Conservation (phyloP, 2,797 vertebrate species). For the Sphenodon punctatus region DNA sequence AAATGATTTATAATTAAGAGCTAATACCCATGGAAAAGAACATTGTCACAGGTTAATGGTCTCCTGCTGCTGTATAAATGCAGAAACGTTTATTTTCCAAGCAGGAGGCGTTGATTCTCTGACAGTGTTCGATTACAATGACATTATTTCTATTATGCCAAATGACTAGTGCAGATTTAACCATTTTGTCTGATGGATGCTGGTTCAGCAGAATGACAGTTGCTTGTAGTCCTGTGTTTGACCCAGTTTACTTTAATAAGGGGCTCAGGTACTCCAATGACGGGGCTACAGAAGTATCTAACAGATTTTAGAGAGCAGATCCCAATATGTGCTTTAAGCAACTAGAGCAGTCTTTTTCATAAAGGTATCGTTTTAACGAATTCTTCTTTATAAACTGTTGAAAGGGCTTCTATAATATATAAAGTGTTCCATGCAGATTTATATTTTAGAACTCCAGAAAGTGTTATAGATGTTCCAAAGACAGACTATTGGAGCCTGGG, state of each 20-base stretch:
- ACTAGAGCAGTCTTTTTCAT: background rate
- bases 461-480: background rate
- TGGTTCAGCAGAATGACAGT: background rate
- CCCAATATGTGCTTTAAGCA: background rate
- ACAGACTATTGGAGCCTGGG: too few species aligned
- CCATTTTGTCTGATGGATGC: conserved; percentile 2
- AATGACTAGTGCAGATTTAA: conserved; percentile 4
- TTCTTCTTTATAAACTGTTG: too few species aligned
- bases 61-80: conserved; percentile 21
- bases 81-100: conserved; percentile 24
- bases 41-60: conserved; percentile 22
- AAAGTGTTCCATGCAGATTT: too few species aligned
- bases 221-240: background rate
- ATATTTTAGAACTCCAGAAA: background rate
- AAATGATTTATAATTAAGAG: conserved; percentile 47
- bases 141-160: conserved; percentile 1
- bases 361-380: too few species aligned
- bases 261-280: background rate
- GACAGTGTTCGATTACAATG: background rate
- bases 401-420: too few species aligned
- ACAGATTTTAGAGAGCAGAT: background rate
- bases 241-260: background rate
- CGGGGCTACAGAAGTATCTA: background rate
- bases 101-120: conserved; percentile 1
- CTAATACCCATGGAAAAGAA: background rate